Evolutionary conservation across 2,888 invertebrate genomes (phyloP), one percentile per base, ranked within the genome.

Genomic region (Branchellion lobata): DNA sequence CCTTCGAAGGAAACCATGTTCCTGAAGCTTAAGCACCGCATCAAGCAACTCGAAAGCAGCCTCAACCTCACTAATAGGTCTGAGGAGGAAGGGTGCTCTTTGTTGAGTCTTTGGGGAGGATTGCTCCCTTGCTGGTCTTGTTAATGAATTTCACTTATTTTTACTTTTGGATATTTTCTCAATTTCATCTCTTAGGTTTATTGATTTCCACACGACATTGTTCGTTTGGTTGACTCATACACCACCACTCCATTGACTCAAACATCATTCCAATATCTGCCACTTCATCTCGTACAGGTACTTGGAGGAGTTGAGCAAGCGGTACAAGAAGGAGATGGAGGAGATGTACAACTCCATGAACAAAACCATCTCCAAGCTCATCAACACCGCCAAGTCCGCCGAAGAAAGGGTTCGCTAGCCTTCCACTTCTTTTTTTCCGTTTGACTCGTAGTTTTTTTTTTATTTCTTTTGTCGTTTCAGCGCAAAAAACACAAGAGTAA

Each of bases 301-400:
- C 87, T 89, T 99, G 83, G 97, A 97, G 87, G 97, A 98, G 87
- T 89, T 99, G 83, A 96, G 96, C 88, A 91, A 93, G 79, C 91
- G 96, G 24, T 98, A 97, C 89, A 95, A 95, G 86, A 94, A 94
- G 84, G 96, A 97, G 89, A 95, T 96, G 75, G 96, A 97, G 57
- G 96, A 96, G 85, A 92, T 96, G 91, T 94, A 95, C 87, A 89
- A 82, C 83, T 91, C 93, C 1, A 90, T 94, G 84, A 92, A 93
- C 83, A 93, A 93, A 84, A 93, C 93, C 0, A 90, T 94, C 47
- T 89, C 90, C 33, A 91, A 92, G 74, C 90, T 89, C 3, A 85
- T 85, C 72, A 87, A 87, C 76, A 82, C 82, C 27, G 81, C 83
- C 40, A 80, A 81, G 68, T 73, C 80, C 1, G 83, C 83, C 2